Percentiles rank a stretch among this genome's conserved stretches.
Evolutionary conservation across 2,113 vertebrate species (phyloP).

Genomic region (Struthio camelus): DNA sequence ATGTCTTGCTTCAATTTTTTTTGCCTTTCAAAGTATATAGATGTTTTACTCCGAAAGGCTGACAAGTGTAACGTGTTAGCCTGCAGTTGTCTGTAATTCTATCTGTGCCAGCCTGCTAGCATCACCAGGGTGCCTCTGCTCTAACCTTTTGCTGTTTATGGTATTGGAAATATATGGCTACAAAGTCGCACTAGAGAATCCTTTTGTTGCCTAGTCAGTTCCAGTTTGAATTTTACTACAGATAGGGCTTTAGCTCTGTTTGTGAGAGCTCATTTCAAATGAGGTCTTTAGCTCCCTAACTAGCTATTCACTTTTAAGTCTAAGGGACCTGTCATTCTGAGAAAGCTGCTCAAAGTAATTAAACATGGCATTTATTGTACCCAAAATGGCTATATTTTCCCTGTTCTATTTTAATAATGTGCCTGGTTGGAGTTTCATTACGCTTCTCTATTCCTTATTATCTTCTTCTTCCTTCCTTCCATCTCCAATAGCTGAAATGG

Average conservation of each 20-base stretch:
- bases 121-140: not conserved
- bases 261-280: not conserved
- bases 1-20: not conserved
- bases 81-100: not conserved
- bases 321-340: not conserved
- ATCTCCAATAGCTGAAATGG: not conserved
- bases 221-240: not conserved
- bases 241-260: not conserved
- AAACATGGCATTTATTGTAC: slow-evolving; percentile 20
- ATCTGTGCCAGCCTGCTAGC: not conserved
- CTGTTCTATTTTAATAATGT: not conserved
- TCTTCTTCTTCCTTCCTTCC: not conserved
- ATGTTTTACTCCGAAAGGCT: not conserved
- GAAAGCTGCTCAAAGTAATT: slow-evolving; percentile 16
- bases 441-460: slow-evolving; percentile 23
- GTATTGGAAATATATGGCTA: not conserved
- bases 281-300: not conserved
- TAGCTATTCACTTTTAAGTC: not conserved
- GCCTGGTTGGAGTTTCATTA: not conserved
- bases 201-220: not conserved
- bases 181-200: not conserved
- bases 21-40: not conserved
- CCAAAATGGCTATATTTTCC: not conserved
- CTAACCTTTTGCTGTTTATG: not conserved
- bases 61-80: not conserved